These are phyloP conservation scores for Actinemys pallida DNA, from an alignment of 2,113 vertebrate genomes.

Conservation along the genomic window DNA sequence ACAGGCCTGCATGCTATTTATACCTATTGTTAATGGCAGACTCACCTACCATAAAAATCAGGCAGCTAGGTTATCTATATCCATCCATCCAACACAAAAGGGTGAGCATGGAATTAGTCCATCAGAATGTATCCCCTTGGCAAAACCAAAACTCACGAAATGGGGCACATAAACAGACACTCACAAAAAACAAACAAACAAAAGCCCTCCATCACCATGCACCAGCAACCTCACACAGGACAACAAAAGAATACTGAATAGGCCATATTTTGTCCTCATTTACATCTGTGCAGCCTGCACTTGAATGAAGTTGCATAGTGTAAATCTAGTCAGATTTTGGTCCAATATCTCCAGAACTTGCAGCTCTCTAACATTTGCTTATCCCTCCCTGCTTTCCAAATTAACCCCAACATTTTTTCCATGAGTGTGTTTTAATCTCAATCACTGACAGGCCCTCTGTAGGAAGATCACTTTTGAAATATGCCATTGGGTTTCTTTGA, in stretches of 20 bases:
- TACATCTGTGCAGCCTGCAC: not conserved
- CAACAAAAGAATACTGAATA: not conserved
- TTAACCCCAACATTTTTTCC: not conserved
- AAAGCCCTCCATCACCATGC: not conserved
- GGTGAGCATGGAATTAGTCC: not conserved
- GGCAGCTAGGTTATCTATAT: not conserved
- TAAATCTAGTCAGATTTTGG: not conserved
- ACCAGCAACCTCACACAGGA: not conserved
- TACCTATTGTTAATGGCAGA: not conserved
- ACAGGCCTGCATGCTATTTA: not conserved
- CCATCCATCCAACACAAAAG: not conserved
- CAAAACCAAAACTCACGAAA: not conserved
- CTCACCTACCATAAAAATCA: not conserved
- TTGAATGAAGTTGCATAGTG: not conserved
- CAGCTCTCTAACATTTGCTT: not conserved
- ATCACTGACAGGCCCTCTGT: rapidly evolving
- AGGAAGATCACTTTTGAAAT: not conserved
- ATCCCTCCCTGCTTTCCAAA: not conserved
- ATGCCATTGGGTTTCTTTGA: not conserved
- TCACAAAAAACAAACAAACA: not conserved
- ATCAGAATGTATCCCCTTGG: not conserved
- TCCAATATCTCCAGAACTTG: not conserved
- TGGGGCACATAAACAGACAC: not conserved
- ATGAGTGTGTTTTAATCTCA: not conserved
- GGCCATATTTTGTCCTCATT: not conserved